These are phyloP conservation scores for Philopedon plagiatum DNA, from an alignment of 2,888 invertebrate genomes.

Conservation along the genomic window DNA sequence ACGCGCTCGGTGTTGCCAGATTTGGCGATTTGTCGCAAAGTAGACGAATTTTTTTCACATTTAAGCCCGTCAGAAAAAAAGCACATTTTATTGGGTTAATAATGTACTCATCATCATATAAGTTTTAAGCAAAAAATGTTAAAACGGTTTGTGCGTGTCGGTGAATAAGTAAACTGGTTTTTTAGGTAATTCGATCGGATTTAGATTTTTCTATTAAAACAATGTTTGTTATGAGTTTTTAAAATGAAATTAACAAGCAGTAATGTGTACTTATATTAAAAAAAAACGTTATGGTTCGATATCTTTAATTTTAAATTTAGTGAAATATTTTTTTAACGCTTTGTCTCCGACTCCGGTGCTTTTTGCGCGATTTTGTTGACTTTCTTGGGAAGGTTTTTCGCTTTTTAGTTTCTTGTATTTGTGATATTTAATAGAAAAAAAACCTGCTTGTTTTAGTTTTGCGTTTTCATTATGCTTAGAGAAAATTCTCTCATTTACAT, in stretches of 20 bases:
- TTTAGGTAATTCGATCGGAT: background rate
- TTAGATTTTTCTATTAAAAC: background rate
- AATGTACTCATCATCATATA: too few species aligned
- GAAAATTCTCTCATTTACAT: too few species aligned
- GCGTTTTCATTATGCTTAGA: too few species aligned
- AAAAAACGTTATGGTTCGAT: background rate
- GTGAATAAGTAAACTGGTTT: too few species aligned
- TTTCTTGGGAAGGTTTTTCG: background rate
- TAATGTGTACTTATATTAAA: conserved; percentile 13
- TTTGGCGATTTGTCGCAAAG: too few species aligned
- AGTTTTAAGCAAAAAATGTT: too few species aligned
- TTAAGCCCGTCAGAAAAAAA: too few species aligned
- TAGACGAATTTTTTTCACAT: too few species aligned
- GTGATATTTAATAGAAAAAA: conserved; percentile 1
- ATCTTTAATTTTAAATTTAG: conserved; percentile 5
- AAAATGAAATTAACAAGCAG: conserved; percentile 2
- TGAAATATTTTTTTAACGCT: background rate
- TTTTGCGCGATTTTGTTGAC: conserved; percentile 7
- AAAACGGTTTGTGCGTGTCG: too few species aligned
- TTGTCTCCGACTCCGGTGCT: background rate
- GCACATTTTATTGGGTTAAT: too few species aligned
- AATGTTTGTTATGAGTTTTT: background rate
- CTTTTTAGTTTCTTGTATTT: background rate
- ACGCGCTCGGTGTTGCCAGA: too few species aligned
- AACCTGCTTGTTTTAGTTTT: background rate